These are phyloP conservation scores for Athrips mouffetella DNA, from an alignment of 2,888 invertebrate species.

Conservation along the genomic window DNA sequence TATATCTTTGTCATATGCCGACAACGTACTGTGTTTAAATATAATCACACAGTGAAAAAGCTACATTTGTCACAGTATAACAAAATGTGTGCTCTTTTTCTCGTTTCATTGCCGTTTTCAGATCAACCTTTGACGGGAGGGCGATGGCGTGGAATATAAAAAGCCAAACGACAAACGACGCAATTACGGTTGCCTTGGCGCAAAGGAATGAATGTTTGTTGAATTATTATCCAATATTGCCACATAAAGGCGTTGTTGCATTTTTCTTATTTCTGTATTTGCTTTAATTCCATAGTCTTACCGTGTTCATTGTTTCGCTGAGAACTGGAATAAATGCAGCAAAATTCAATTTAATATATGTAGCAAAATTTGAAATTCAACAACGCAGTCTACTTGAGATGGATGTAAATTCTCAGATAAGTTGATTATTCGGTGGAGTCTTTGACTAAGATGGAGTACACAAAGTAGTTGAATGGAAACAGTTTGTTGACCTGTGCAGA, in stretches of 20 bases:
- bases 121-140: constrained; percentile 21
- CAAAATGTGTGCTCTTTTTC: constrained; percentile 32
- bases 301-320: no score
- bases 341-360: no score
- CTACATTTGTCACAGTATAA: constrained; percentile 53
- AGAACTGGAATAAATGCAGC: no score
- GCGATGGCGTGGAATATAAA: neutral
- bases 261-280: no score
- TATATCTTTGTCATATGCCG: constrained; percentile 46
- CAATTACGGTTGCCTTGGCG: neutral
- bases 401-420: no score
- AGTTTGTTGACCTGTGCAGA: neutral
- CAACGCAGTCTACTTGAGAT: no score
- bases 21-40: constrained; percentile 59
- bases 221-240: no score
- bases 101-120: constrained; percentile 35
- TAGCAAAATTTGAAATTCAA: no score
- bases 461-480: neutral
- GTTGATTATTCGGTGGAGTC: no score
- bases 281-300: no score
- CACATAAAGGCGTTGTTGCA: no score
- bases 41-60: constrained; percentile 57
- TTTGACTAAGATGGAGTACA: no score
- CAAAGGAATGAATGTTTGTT: neutral
- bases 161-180: neutral